phyloP scores from a whole-genome alignment of 2,797 vertebrate genomes.

The Fundulus diaphanus region DNA sequence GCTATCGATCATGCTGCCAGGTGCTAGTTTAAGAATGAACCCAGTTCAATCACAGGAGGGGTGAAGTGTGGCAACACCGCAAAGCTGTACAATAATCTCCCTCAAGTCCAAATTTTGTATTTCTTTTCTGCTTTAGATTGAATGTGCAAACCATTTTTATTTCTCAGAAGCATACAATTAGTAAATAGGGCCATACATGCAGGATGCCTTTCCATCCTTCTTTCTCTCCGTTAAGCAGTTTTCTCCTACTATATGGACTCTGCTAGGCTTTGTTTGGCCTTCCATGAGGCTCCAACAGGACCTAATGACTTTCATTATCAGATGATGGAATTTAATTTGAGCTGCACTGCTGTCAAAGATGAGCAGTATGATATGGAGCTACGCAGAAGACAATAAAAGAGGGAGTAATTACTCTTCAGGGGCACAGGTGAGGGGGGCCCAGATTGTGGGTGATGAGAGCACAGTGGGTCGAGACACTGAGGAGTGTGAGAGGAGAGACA shows the following conservation, averaged over 20 bases:
- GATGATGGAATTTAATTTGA: constrained; percentile 82
- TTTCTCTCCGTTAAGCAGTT: constrained; percentile 40
- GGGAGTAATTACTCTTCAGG: constrained; percentile 76
- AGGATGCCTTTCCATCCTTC: constrained; percentile 22
- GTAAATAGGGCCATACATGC: constrained; percentile 26
- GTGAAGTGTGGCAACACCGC: background rate
- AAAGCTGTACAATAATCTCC: background rate
- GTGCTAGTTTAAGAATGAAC: constrained; percentile 21
- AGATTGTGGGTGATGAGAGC: constrained; percentile 52
- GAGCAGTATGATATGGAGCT: constrained; percentile 69
- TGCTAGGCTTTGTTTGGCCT: constrained; percentile 71
- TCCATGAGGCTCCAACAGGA: constrained; percentile 65
- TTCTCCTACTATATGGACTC: constrained; percentile 64
- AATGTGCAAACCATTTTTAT: background rate
- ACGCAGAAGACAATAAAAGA: constrained; percentile 74
- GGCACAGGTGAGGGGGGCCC: constrained; percentile 45
- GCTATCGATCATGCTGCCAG: constrained; percentile 57
- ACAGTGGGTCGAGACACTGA: constrained; percentile 34
- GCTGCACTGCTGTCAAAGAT: constrained; percentile 75
- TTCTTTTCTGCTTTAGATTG: background rate
- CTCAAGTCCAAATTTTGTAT: background rate
- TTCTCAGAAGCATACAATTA: constrained; percentile 13
- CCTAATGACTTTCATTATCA: constrained; percentile 83
- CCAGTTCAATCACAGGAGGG: background rate
- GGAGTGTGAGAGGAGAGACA: constrained; percentile 29